A percentile compares a stretch with the other conserved stretches of the same genome.
Conservation (phyloP, 1,140 invertebrate species). For the Megalonaias nervosa region DNA sequence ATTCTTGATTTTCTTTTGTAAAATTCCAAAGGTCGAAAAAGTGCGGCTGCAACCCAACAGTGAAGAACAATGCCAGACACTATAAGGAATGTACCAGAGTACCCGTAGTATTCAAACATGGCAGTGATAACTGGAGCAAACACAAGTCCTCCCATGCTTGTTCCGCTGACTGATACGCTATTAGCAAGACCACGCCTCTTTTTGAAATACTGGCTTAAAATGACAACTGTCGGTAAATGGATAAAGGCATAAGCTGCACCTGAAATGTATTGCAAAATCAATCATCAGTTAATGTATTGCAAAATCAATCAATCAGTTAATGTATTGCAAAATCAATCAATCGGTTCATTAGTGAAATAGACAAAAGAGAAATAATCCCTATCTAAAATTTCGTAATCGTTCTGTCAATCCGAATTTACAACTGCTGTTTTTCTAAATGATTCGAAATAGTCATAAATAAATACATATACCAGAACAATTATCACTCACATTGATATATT, state of each 20-base stretch:
- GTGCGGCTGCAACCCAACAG: constrained; percentile 7
- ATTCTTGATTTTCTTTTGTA: constrained; percentile 8
- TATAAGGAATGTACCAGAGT: constrained; percentile 27
- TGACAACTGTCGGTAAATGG: background rate
- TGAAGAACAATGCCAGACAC: constrained; percentile 16
- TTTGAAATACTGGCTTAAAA: constrained; percentile 13
- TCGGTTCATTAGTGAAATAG: too few relatives aligned
- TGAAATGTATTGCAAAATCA: background rate
- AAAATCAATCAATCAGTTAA: background rate
- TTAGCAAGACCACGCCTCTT: constrained; percentile 21
- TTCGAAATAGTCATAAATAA: too few relatives aligned
- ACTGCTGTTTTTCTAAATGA: too few relatives aligned
- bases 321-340: too few relatives aligned
- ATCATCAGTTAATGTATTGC: too few relatives aligned
- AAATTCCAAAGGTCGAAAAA: constrained; percentile 15
- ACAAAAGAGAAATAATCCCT: too few relatives aligned
- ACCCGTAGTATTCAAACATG: constrained; percentile 20
- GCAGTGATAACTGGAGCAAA: constrained; percentile 19
- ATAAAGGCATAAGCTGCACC: constrained; percentile 20
- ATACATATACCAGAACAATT: too few relatives aligned
- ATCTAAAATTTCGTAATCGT: too few relatives aligned
- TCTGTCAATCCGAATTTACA: too few relatives aligned
- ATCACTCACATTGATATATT: too few relatives aligned
- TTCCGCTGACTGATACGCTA: constrained; percentile 20
- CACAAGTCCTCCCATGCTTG: constrained; percentile 10